Conservation (phyloP, 2,113 vertebrate genomes). For the Sorex araneus region DNA sequence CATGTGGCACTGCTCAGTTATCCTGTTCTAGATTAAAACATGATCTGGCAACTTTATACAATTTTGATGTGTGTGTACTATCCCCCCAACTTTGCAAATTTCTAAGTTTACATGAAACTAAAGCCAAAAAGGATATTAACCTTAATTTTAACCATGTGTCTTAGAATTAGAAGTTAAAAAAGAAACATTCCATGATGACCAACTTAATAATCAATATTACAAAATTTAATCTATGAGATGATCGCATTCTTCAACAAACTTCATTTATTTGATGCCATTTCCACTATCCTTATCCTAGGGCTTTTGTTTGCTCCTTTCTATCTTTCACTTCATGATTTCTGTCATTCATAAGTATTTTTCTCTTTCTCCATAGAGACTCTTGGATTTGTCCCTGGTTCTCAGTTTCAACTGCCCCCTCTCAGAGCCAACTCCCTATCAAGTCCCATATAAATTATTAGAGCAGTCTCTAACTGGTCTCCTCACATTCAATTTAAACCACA, state of each 20-base stretch:
- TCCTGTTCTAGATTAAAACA: constrained; percentile 72
- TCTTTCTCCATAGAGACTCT: constrained; percentile 18
- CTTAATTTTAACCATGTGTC: constrained; percentile 83
- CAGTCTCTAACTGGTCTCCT: constrained; percentile 2
- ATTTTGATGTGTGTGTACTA: constrained; percentile 59
- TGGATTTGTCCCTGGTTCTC: constrained; percentile 18
- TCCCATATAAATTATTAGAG: constrained; percentile 28
- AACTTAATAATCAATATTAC: constrained; percentile 46
- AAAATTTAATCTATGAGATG: constrained; percentile 50
- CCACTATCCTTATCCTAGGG: neutral
- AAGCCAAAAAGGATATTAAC: constrained; percentile 78
- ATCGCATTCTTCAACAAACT: neutral
- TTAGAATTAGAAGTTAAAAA: constrained; percentile 78
- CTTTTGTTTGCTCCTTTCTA: neutral
- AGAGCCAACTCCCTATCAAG: constrained; percentile 59
- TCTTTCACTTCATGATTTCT: neutral
- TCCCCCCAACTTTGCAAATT: constrained; percentile 67
- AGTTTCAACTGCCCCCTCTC: constrained; percentile 50
- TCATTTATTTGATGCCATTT: neutral
- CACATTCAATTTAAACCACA: neutral
- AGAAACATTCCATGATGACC: constrained; percentile 42
- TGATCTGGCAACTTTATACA: constrained; percentile 61
- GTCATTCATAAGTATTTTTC: neutral
- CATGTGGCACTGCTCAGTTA: neutral
- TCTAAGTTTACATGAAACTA: constrained; percentile 67